Evolutionary conservation across 1,140 invertebrate genomes (phyloP), one percentile per base, ranked within the genome.

Genomic region (Anastrepha obliqua): DNA sequence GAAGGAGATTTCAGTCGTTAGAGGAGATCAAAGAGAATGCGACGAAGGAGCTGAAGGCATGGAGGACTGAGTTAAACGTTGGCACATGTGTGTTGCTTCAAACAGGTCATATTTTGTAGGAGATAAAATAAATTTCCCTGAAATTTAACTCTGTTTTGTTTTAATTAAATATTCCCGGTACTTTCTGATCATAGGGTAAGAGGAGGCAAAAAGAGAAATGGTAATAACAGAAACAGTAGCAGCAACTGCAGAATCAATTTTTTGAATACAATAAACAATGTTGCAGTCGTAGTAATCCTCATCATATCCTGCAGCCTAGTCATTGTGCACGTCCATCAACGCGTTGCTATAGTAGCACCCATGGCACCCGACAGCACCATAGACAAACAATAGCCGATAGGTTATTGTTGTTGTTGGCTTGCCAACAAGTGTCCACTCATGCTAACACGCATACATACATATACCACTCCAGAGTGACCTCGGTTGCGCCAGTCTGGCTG

Each of bases 201-300:
- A 74, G 39, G n/a, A 74, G 44, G 47, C 11, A 9, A 47, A 74
- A 29, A 47, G 9, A n/a, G 47, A 74, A 74, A 74, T 42, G 17
- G 17, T 17, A 74, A 74, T 13, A 17, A 9, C 29, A 11, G 70
- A 74, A n/a, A 29, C 0, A 17, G 44, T 39, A 51, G 8, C 5
- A 29, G 70, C 13, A 13, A 3, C 42, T 20, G 20, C 8, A 11
- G 7, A n/a, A 42, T 47, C 8, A 29, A 44, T 81, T 81, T 55
- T 81, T 44, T 58, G 74, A 55, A 81, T 81, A 81, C 44, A 81
- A 81, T 81, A 81, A 81, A 81, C 74, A 81, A 81, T 81, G 74
- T 81, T n/a, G 47, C 74, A 81, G 47, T 81, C 74, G 17, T 17
- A 2, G 20, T 81, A 81, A 81, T 81, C 74, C 74, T 81, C 74